A percentile compares a stretch with the other conserved stretches of the same genome.
Conservation (phyloP, 2,888 invertebrate genomes). For the Lepidochitona cinerea region DNA sequence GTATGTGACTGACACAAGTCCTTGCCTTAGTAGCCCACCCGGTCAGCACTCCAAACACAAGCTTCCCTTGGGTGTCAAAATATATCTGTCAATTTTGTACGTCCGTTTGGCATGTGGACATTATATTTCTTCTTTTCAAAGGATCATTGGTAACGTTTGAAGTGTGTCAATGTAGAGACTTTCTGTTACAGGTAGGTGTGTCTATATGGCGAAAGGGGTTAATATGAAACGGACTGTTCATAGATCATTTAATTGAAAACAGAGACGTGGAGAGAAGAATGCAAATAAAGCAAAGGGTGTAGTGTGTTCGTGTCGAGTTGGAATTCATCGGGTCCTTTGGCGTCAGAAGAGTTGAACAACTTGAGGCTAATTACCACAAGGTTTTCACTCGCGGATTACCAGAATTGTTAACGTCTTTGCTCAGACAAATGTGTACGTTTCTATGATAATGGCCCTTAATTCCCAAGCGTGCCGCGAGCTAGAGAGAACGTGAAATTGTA, state of each 20-base stretch:
- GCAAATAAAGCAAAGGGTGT: not conserved
- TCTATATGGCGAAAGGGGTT: no score
- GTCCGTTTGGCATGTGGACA: no score
- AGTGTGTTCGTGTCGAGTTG: not conserved
- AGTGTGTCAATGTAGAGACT: no score
- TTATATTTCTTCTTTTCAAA: no score
- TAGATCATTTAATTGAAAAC: not conserved
- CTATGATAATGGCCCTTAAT: not conserved
- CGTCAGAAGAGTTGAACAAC: not conserved
- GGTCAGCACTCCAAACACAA: no score
- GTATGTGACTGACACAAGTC: no score
- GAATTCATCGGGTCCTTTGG: not conserved
- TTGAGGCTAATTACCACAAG: not conserved
- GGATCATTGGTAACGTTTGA: no score
- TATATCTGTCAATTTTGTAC: no score
- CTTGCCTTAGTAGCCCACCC: no score
- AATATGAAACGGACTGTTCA: no score
- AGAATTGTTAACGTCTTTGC: not conserved
- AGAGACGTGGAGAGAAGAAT: not conserved
- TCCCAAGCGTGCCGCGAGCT: not conserved
- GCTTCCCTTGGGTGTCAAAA: no score
- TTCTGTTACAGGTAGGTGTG: no score
- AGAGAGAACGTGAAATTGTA: not conserved
- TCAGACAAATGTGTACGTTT: not conserved
- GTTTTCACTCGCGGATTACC: not conserved